Conservation (phyloP, 2,888 invertebrate genomes). For the Anthrax anthrax region DNA sequence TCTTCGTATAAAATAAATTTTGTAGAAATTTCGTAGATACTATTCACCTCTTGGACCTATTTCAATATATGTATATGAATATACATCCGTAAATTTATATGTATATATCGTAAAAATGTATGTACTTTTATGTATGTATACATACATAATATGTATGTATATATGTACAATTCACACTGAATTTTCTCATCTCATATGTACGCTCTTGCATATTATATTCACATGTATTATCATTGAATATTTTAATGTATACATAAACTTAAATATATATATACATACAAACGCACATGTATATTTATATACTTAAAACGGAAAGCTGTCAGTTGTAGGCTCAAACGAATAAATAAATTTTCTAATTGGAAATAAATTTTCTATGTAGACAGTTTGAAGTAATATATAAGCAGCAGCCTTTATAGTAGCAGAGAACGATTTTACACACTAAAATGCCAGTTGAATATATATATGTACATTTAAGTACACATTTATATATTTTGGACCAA, state of each 20-base stretch:
- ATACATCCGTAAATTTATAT: not conserved
- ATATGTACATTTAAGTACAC: too few species aligned
- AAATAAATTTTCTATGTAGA: conserved; percentile 12
- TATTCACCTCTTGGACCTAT: not conserved
- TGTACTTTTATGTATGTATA: not conserved
- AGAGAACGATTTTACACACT: too few species aligned
- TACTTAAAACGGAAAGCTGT: conserved; percentile 1
- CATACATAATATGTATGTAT: conserved; percentile 1
- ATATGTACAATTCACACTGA: not conserved
- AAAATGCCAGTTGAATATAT: too few species aligned
- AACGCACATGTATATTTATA: too few species aligned
- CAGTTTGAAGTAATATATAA: conserved; percentile 5
- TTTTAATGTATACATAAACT: too few species aligned
- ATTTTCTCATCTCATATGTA: not conserved
- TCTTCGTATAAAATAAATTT: conserved; percentile 27
- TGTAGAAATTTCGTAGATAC: conserved; percentile 13
- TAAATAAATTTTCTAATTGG: conserved; percentile 14
- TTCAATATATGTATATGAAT: too few species aligned
- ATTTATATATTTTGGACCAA: too few species aligned
- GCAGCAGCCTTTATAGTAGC: conserved; percentile 1
- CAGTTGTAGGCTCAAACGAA: conserved; percentile 9
- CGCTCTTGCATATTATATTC: not conserved
- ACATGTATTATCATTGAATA: too few species aligned
- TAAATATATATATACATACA: too few species aligned
- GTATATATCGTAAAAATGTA: not conserved